These are phyloP conservation scores for Gerosis bhagava DNA, from an alignment of 2,888 invertebrate genomes.

Conservation along the genomic window DNA sequence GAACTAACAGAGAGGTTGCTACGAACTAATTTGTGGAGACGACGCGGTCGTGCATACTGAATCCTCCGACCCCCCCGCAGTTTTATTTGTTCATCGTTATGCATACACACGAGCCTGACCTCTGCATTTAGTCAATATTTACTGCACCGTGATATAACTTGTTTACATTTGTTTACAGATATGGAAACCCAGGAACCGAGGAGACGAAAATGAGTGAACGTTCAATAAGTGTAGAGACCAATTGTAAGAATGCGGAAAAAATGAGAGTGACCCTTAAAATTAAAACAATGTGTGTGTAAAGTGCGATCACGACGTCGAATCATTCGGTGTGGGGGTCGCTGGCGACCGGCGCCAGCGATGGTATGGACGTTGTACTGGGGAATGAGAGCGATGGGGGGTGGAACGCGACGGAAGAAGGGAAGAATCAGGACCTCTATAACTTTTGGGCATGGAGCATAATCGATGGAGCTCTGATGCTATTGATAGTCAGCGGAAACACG, in stretches of 20 bases:
- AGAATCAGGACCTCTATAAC: conserved; percentile 62
- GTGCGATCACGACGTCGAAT: conserved; percentile 72
- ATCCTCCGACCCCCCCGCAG: conserved; percentile 31
- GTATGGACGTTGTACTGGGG: conserved; percentile 72
- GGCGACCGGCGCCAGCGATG: conserved; percentile 77
- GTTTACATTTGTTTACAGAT: conserved; percentile 33
- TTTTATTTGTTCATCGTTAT: conserved; percentile 37
- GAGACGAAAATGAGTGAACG: conserved; percentile 51
- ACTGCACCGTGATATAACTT: no score
- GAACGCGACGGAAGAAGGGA: conserved; percentile 58
- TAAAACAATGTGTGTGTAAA: conserved; percentile 61
- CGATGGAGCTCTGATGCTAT: conserved; percentile 84
- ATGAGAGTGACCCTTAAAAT: conserved; percentile 56
- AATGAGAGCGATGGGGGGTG: conserved; percentile 63
- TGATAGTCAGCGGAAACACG: conserved; percentile 88
- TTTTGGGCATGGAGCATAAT: conserved; percentile 85
- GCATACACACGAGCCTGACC: conserved; percentile 41
- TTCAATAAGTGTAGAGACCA: conserved; percentile 43
- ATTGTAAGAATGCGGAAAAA: conserved; percentile 43
- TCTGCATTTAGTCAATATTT: conserved; percentile 1
- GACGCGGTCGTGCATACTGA: conserved; percentile 53
- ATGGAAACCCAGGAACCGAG: conserved; percentile 31
- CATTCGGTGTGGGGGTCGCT: conserved; percentile 66
- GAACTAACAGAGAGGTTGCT: conserved; percentile 36
- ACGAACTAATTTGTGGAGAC: conserved; percentile 51